Conservation (phyloP, 2,797 vertebrate genomes). For the Pseudopleuronectes americanus region DNA sequence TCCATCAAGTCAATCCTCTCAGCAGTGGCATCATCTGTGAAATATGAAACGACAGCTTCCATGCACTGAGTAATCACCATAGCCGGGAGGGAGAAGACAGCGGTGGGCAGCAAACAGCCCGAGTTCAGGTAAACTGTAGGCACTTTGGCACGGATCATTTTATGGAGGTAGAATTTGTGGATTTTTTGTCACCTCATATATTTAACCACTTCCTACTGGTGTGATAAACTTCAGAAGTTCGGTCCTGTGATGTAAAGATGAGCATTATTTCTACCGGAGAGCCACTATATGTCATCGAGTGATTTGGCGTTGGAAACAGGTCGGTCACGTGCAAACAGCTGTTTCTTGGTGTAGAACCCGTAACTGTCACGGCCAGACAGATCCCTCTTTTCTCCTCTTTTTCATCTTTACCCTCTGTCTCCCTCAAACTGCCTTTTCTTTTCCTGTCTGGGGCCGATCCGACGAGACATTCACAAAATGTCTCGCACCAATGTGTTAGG, state of each 20-base stretch:
- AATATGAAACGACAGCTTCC: conserved; percentile 66
- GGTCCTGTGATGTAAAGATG: conserved; percentile 50
- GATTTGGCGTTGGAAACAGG: conserved; percentile 75
- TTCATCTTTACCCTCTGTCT: conserved; percentile 46
- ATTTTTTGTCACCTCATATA: conserved; percentile 31
- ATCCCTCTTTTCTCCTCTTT: conserved; percentile 54
- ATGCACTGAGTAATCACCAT: conserved; percentile 42
- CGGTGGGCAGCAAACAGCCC: conserved; percentile 24
- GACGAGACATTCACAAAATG: conserved; percentile 61
- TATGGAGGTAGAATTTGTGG: background rate
- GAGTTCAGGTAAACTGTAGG: conserved; percentile 43
- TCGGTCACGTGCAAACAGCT: conserved; percentile 72
- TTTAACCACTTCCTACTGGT: conserved; percentile 59
- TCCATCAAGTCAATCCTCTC: conserved; percentile 68
- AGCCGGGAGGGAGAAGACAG: conserved; percentile 25
- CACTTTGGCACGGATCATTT: conserved; percentile 30
- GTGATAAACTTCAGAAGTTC: conserved; percentile 37
- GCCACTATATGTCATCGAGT: conserved; percentile 79
- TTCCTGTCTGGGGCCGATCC: conserved; percentile 27
- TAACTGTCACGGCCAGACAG: conserved; percentile 66
- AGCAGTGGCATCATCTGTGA: conserved; percentile 59
- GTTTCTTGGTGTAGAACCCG: conserved; percentile 64
- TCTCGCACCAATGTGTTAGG: conserved; percentile 59
- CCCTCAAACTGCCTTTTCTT: conserved; percentile 30
- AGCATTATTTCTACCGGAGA: conserved; percentile 67